Percentiles rank a stretch among this genome's conserved stretches.
phyloP scores from a whole-genome alignment of 2,113 vertebrate genomes.

The Malurus melanocephalus region DNA sequence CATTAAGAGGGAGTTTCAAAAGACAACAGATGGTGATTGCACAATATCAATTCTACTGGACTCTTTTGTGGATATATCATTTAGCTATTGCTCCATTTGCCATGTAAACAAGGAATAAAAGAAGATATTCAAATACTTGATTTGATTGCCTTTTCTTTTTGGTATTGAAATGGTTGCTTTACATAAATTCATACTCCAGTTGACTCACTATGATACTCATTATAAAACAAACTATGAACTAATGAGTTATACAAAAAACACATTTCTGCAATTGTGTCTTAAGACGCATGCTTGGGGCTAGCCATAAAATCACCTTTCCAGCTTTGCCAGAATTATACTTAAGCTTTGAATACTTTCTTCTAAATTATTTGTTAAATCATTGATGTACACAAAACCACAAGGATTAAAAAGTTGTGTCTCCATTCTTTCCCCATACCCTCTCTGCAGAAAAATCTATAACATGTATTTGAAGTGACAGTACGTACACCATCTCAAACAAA shows the following conservation, averaged over 20 bases:
- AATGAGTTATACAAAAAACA: not conserved
- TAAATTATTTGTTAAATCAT: not conserved
- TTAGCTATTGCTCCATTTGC: constrained; percentile 13
- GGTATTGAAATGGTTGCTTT: not conserved
- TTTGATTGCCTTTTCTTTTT: not conserved
- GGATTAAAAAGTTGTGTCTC: not conserved
- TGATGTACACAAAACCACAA: not conserved
- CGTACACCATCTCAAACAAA: not conserved
- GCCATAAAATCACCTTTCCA: not conserved
- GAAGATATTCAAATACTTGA: not conserved
- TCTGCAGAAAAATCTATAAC: not conserved
- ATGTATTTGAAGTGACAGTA: not conserved
- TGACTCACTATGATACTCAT: not conserved
- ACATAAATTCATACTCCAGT: not conserved
- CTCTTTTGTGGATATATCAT: constrained; percentile 2
- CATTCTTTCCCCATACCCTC: not conserved
- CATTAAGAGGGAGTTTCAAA: constrained; percentile 1
- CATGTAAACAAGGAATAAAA: constrained; percentile 19
- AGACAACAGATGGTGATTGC: constrained; percentile 22
- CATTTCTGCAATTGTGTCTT: not conserved
- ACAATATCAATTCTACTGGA: not conserved
- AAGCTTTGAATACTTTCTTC: not conserved
- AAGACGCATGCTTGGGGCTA: not conserved
- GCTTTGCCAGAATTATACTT: not conserved
- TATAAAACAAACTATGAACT: not conserved